Evolutionary conservation across 2,113 vertebrate species (phyloP), one percentile per base, ranked within the genome.

Genomic region (Lophura nycthemera): DNA sequence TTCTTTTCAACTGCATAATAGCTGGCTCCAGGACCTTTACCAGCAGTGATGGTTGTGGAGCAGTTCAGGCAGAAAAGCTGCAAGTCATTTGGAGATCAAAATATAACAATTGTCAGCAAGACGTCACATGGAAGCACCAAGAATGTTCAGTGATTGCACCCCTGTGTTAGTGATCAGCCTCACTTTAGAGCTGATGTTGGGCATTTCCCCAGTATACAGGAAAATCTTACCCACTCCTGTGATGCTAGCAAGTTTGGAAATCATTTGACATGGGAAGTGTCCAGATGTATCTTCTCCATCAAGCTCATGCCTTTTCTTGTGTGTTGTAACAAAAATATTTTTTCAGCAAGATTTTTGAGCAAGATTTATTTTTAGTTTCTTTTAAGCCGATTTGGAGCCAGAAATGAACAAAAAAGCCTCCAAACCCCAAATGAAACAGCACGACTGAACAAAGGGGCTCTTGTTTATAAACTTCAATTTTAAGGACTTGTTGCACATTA

Each of bases 401-500:
- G 91, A 89, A 95, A 78, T 47, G n/a, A 93, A 78, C 69, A 95
- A 77, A 93, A 93, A 93, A 59, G 6, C 42, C 67, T 92, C 75
- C 85, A 88, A 91, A 73, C 30, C 65, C 50, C 34, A 84, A 88
- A 70, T 1, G 15, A 91, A 94, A 80, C 0, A 19, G 67, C 7
- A 4, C 67, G 25, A 60, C 34, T 19, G 75, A 83, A 96, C 87
- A 92, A 95, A 89, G 72, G 22, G 38, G 43, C 79, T 95, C 82
- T 92, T 96, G 94, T 95, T 94, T 91, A 47, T 92, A 81, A 95
- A 92, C 87, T 87, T 91, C 78, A 60, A 88, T 88, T 85, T 92
- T 73, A 43, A 87, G 90, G 72, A 63, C 67, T 61, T 74, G 38
- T 42, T 85, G 72, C 61, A 81, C 70, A 77, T 83, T 87, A 60